Conservation (phyloP, 2,797 vertebrate genomes). For the Otolemur crassicaudatus region DNA sequence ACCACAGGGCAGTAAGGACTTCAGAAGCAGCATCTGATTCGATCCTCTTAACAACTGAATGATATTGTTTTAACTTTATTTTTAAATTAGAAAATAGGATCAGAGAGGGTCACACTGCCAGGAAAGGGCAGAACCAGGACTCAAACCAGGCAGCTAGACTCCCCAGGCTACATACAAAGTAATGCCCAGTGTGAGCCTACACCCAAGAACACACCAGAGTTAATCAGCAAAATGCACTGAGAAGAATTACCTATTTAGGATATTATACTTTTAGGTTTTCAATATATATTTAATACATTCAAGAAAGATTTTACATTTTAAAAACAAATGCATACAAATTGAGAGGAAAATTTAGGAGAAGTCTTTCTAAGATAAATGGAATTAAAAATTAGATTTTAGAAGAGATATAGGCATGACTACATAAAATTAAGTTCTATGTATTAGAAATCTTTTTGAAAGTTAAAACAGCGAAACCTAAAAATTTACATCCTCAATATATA, state of each 20-base stretch:
- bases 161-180: not conserved
- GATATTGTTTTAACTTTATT: not conserved
- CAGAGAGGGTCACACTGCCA: not conserved
- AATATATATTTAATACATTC: not conserved
- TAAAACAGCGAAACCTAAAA: slow-evolving; percentile 24
- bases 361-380: slow-evolving; percentile 14
- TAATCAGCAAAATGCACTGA: not conserved
- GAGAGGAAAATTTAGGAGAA: not conserved
- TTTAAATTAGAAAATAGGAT: not conserved
- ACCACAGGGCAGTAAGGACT: not conserved
- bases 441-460: slow-evolving; percentile 4
- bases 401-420: not conserved
- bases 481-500: not conserved
- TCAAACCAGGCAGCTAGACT: not conserved
- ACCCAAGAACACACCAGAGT: not conserved
- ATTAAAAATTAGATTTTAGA: slow-evolving; percentile 22
- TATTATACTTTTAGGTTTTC: not conserved
- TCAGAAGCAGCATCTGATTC: not conserved
- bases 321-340: slow-evolving; percentile 1
- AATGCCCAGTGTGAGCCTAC: not conserved
- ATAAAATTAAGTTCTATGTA: slow-evolving; percentile 19
- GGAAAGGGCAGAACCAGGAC: not conserved
- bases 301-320: not conserved
- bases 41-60: not conserved
- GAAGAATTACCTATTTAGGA: not conserved